Evolutionary conservation across 2,888 invertebrate species (phyloP), one percentile per base, ranked within the genome.

Genomic region (Amaurobius ferox): DNA sequence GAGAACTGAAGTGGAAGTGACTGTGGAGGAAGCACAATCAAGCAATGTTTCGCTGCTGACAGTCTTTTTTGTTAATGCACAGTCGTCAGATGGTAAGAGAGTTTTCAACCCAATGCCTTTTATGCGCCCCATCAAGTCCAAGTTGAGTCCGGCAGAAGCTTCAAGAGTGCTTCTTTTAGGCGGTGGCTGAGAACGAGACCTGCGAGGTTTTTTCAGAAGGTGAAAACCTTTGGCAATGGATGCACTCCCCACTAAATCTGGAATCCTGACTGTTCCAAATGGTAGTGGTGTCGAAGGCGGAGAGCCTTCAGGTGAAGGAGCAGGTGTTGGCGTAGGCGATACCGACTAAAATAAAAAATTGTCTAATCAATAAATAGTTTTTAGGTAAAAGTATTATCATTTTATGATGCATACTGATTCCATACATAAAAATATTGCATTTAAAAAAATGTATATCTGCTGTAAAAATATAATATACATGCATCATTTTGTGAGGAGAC

Each of bases 231-330:
- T 83, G 35, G 87, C 87, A 28, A 87, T 70, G n/a, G 85, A 79
- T 44, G 77, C 81, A 62, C 81, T 80, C 19, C 74, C 76, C 7
- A 86, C 79, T 71, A 87, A 32, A 67, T 88, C 81, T 70, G 81
- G 86, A 55, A 88, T 79, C 26, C 81, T 62, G 67, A 87, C 83
- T 32, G 79, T 70, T 44, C 79, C 72, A 35, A 83, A 88, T 66
- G 87, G 88, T 11, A 87, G 67, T 48, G 88, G 88, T 30, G 87
- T 86, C 61, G 85, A 71, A 48, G 87, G 88, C 78, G 88, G 88
- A 72, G 88, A 87, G 23, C 86, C 86, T 55, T 88, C 87, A 74
- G 87, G 88, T 19, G 88, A 88, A 62, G 88, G 88, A 68, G 86
- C 81, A 40, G 88, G 88, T 48, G 88, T 88, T 23, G 88, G 87